These are phyloP conservation scores for Columba livia DNA, from an alignment of 2,113 vertebrate species.

Conservation along the genomic window DNA sequence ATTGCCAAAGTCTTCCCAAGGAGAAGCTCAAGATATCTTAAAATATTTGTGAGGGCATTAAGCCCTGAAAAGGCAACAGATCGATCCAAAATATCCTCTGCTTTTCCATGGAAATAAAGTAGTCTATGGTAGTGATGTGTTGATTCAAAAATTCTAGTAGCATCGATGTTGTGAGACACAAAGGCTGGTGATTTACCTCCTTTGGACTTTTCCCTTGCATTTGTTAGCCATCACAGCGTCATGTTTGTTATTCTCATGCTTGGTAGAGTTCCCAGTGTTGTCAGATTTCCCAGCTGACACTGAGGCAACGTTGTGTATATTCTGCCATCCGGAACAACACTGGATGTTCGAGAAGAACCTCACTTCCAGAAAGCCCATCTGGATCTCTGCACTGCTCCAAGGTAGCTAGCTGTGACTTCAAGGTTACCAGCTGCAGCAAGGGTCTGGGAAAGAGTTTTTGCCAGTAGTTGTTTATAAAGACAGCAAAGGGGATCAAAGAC, in stretches of 20 bases:
- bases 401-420: neutral
- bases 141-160: neutral
- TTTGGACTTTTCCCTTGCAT: neutral
- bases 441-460: neutral
- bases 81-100: neutral
- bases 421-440: neutral
- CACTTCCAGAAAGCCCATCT: constrained; percentile 21
- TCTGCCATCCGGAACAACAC: neutral
- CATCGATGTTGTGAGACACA: neutral
- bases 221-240: neutral
- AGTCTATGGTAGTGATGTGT: neutral
- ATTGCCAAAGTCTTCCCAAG: neutral
- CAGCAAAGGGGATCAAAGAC: neutral
- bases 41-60: neutral
- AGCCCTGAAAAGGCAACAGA: neutral
- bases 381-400: neutral
- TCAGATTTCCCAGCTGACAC: constrained; percentile 9
- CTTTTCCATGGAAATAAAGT: neutral
- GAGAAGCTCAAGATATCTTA: neutral
- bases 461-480: neutral
- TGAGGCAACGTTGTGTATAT: neutral
- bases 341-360: neutral
- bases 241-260: neutral
- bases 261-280: constrained; percentile 12
- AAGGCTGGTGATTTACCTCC: neutral